Percentiles rank a stretch among this genome's conserved stretches.
phyloP scores from a whole-genome alignment of 2,797 vertebrate genomes.

The Perodicticus potto region DNA sequence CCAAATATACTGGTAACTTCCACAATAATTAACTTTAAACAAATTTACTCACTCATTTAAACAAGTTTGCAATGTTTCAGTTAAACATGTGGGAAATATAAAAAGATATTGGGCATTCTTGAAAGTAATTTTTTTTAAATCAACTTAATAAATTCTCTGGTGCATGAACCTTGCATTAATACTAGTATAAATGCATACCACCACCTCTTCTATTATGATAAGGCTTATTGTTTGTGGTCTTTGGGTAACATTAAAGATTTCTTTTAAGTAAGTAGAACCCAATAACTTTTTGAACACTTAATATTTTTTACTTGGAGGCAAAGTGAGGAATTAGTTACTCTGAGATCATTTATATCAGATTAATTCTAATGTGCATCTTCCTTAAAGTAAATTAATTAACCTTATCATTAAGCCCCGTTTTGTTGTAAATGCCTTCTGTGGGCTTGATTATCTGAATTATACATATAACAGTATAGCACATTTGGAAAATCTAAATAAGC shows the following conservation, averaged over 20 bases:
- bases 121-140: slow-evolving; percentile 4
- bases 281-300: background rate
- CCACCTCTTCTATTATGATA: background rate
- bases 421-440: background rate
- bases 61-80: slow-evolving; percentile 11
- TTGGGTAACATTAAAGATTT: slow-evolving; percentile 33
- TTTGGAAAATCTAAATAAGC: slow-evolving; percentile 32
- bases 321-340: background rate
- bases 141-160: slow-evolving; percentile 34
- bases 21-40: slow-evolving; percentile 24
- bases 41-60: slow-evolving; percentile 7
- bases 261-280: background rate
- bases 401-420: slow-evolving; percentile 27
- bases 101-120: background rate
- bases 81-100: background rate
- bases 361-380: background rate
- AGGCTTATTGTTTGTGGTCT: background rate
- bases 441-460: background rate
- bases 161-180: background rate
- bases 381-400: slow-evolving; percentile 51
- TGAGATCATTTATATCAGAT: slow-evolving; percentile 28
- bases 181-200: background rate
- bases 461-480: background rate
- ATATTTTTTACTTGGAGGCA: slow-evolving; percentile 8
- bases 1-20: background rate